These are phyloP conservation scores for Epistrophe eligans DNA, from an alignment of 2,888 invertebrate species.

Conservation along the genomic window DNA sequence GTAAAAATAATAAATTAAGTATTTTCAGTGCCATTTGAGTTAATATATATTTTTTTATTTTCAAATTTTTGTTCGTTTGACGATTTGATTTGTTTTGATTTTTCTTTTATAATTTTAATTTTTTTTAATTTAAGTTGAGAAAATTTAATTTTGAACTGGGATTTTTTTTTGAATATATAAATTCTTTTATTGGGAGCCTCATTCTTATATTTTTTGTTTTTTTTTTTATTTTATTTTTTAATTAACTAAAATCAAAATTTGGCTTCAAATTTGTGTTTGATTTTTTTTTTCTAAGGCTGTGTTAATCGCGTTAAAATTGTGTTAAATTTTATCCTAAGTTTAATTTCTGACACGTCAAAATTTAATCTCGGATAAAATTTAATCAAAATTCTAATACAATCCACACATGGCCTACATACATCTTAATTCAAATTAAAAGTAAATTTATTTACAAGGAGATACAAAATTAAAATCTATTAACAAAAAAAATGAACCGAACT, in stretches of 20 bases:
- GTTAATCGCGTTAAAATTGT: no score
- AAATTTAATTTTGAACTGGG: constrained; percentile 66
- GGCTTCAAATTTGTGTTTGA: constrained; percentile 61
- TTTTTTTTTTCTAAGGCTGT: background rate
- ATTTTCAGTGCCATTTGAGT: constrained; percentile 82
- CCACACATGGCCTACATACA: constrained; percentile 8
- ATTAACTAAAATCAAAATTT: constrained; percentile 75
- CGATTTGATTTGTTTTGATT: constrained; percentile 64
- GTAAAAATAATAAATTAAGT: constrained; percentile 81
- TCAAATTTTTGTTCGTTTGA: constrained; percentile 76
- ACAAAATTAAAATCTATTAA: constrained; percentile 43
- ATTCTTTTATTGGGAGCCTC: constrained; percentile 60
- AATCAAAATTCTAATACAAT: no score
- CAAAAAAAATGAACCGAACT: constrained; percentile 46
- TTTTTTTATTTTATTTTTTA: constrained; percentile 49
- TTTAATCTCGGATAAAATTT: no score
- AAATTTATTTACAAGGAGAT: constrained; percentile 65
- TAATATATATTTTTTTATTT: constrained; percentile 45
- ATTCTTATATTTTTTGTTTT: constrained; percentile 41
- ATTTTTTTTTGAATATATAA: constrained; percentile 16
- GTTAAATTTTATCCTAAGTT: no score
- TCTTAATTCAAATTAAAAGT: constrained; percentile 50
- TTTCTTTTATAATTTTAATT: constrained; percentile 3
- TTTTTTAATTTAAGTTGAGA: constrained; percentile 6
- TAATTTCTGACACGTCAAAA: no score